Percentiles rank a stretch among this genome's conserved stretches.
phyloP scores from a whole-genome alignment of 2,113 vertebrate species.

The Cyanoliseus patagonus region DNA sequence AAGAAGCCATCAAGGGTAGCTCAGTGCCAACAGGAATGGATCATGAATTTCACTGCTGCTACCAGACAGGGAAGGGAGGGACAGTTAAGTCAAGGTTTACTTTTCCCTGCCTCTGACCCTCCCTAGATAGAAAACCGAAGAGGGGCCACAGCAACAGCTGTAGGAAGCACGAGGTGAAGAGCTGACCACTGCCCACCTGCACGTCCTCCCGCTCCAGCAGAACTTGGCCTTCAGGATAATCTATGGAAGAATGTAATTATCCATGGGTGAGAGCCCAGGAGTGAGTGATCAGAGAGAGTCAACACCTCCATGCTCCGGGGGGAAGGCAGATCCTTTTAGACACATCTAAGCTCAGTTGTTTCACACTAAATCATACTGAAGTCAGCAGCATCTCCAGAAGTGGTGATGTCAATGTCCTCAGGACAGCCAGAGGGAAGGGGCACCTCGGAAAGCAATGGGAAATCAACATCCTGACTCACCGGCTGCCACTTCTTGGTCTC shows the following conservation, averaged over 20 bases:
- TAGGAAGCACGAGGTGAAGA: not conserved
- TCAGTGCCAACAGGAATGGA: not conserved
- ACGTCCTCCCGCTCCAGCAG: constrained; percentile 1
- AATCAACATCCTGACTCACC: not conserved
- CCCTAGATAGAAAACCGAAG: not conserved
- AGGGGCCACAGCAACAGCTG: constrained; percentile 32
- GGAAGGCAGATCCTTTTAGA: constrained; percentile 7
- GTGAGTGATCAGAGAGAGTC: constrained; percentile 34
- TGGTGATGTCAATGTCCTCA: not conserved
- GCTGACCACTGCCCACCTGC: constrained; percentile 47
- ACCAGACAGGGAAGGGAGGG: not conserved
- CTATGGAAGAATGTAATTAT: not conserved
- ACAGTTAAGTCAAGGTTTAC: not conserved
- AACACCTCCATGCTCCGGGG: not conserved
- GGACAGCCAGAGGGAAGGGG: not conserved
- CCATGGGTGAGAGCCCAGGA: constrained; percentile 21
- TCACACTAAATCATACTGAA: not conserved
- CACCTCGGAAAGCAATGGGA: not conserved
- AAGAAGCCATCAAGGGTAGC: not conserved
- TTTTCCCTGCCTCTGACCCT: not conserved
- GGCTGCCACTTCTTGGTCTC: not conserved
- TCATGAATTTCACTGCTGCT: constrained; percentile 13
- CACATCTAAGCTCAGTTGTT: not conserved
- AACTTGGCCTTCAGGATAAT: constrained; percentile 17
- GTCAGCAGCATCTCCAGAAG: constrained; percentile 15